These are phyloP conservation scores for Phasia obesa DNA, from an alignment of 2,888 invertebrate genomes.

Conservation along the genomic window DNA sequence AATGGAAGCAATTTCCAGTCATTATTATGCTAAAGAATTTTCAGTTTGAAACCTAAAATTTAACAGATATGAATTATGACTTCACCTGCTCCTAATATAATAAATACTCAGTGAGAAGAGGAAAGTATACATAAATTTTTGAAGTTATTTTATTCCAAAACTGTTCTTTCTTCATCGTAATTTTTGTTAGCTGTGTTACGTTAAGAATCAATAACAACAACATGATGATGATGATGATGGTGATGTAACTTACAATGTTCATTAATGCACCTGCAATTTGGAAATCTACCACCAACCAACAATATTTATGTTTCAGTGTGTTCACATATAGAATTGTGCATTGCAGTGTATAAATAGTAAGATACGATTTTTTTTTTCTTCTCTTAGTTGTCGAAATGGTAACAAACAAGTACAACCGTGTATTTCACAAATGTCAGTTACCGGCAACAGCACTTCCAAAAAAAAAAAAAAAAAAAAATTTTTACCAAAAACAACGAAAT, in stretches of 20 bases:
- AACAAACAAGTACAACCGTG: conserved; percentile 56
- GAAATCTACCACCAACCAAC: conserved; percentile 54
- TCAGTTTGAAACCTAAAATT: too few species aligned
- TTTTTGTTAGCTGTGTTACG: conserved; percentile 19
- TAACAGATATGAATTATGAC: too few species aligned
- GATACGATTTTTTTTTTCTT: conserved; percentile 10
- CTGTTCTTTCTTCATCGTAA: too few species aligned
- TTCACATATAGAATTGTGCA: conserved; percentile 32
- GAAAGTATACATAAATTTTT: too few species aligned
- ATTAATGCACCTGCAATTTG: conserved; percentile 69
- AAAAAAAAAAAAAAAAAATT: conserved; percentile 59
- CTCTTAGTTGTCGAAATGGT: conserved; percentile 63
- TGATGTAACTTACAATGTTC: conserved; percentile 51
- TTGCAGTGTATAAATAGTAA: conserved; percentile 25
- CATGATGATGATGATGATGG: conserved; percentile 45
- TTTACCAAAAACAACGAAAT: conserved; percentile 56
- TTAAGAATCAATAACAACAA: conserved; percentile 21
- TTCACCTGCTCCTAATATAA: too few species aligned
- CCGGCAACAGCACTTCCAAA: conserved; percentile 57
- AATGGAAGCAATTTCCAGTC: too few species aligned
- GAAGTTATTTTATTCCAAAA: too few species aligned
- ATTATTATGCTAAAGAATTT: too few species aligned
- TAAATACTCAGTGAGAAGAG: too few species aligned
- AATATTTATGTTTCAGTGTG: conserved; percentile 34
- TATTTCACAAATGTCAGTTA: conserved; percentile 66